phyloP scores from a whole-genome alignment of 2,888 invertebrate species.

The Protophormia terraenovae region DNA sequence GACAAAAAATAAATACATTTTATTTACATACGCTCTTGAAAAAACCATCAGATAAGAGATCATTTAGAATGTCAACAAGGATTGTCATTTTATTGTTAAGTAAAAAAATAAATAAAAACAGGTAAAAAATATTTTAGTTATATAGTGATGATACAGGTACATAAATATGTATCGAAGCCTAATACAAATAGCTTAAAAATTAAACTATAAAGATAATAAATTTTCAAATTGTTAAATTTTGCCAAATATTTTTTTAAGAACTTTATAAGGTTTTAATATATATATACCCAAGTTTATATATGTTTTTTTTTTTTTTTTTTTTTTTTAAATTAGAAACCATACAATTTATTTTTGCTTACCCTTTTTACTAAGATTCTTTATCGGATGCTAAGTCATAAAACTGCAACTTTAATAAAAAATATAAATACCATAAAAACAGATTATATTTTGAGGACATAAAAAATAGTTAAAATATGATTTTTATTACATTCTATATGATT shows the following conservation, averaged over 20 bases:
- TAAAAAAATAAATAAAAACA: neutral
- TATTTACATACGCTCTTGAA: neutral
- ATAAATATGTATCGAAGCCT: no score
- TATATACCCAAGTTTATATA: no score
- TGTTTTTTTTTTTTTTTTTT: no score
- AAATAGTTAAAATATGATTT: neutral
- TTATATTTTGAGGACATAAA: neutral
- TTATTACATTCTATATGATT: conserved; percentile 9
- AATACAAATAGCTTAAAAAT: no score
- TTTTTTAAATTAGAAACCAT: no score
- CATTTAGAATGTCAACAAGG: neutral
- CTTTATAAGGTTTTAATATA: no score
- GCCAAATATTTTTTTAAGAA: no score
- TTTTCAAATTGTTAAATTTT: no score
- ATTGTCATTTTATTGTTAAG: neutral
- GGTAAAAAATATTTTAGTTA: no score
- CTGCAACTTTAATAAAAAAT: neutral
- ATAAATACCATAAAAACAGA: neutral
- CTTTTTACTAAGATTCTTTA: neutral
- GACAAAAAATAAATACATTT: neutral
- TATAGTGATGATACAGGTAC: no score
- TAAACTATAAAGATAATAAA: no score
- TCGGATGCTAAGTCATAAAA: no score
- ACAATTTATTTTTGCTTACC: neutral
- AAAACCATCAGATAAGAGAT: neutral